Conservation (phyloP, 2,888 invertebrate species). For the Gasteruption jaculator region DNA sequence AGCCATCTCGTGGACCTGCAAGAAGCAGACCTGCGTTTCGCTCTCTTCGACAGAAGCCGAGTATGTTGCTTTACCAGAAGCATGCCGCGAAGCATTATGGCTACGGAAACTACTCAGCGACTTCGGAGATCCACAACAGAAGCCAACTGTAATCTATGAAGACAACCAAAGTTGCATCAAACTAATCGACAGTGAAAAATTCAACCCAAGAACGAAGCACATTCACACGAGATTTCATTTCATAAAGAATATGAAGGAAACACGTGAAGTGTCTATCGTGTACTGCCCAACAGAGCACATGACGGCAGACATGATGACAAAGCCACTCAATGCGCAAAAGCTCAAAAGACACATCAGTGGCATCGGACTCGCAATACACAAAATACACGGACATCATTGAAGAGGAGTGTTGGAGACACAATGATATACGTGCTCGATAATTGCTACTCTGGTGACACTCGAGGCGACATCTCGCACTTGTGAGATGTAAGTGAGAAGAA, state of each 20-base stretch:
- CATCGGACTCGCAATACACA: slow-evolving; percentile 8
- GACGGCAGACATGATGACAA: slow-evolving; percentile 16
- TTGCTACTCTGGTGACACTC: no score
- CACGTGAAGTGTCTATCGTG: background rate
- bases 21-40: no score
- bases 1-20: no score
- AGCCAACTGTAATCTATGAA: slow-evolving; percentile 13
- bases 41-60: no score
- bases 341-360: slow-evolving; percentile 7
- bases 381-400: slow-evolving; percentile 7
- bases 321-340: slow-evolving; percentile 13
- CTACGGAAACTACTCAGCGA: slow-evolving; percentile 12
- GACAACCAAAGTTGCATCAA: slow-evolving; percentile 21
- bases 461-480: no score
- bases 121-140: slow-evolving; percentile 3
- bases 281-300: slow-evolving; percentile 17
- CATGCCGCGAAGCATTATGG: no score
- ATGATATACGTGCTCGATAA: no score
- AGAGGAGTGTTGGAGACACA: slow-evolving; percentile 13
- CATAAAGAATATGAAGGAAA: slow-evolving; percentile 8
- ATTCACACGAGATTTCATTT: slow-evolving; percentile 15
- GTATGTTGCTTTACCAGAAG: no score
- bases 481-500: no score
- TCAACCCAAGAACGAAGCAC: slow-evolving; percentile 16
- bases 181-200: slow-evolving; percentile 6